phyloP scores from a whole-genome alignment of 2,113 vertebrate genomes.

The Cephalophus harveyi region DNA sequence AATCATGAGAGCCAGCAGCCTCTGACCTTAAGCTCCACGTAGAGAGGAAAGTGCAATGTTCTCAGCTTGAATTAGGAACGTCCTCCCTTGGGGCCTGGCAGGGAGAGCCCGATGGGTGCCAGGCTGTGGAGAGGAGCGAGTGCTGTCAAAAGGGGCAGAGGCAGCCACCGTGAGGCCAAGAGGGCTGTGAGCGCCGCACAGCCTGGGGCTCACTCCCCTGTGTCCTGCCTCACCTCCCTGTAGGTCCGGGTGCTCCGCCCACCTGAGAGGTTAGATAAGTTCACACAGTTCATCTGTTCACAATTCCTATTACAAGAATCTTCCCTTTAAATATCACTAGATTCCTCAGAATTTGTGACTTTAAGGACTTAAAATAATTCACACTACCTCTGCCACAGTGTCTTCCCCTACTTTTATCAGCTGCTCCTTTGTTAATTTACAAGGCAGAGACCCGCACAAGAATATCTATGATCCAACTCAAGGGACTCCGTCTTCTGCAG shows the following conservation, averaged over 20 bases:
- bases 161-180: neutral
- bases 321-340: neutral
- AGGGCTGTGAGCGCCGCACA: neutral
- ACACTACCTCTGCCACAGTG: neutral
- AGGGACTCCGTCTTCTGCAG: neutral
- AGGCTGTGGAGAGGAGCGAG: neutral
- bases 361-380: neutral
- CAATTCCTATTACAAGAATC: neutral
- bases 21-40: neutral
- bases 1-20: neutral
- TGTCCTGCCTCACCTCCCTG: neutral
- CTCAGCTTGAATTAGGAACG: neutral
- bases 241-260: accelerated
- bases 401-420: neutral
- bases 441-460: neutral
- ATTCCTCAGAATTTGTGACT: neutral
- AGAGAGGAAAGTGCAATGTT: neutral
- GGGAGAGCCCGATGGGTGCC: neutral
- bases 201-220: neutral
- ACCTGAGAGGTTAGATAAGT: neutral
- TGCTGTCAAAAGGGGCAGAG: neutral
- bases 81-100: no score
- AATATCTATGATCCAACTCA: neutral
- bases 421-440: neutral
- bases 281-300: accelerated